Evolutionary conservation across 2,888 invertebrate genomes (phyloP).

Genomic region (Cataglyphis altisquamis): DNA sequence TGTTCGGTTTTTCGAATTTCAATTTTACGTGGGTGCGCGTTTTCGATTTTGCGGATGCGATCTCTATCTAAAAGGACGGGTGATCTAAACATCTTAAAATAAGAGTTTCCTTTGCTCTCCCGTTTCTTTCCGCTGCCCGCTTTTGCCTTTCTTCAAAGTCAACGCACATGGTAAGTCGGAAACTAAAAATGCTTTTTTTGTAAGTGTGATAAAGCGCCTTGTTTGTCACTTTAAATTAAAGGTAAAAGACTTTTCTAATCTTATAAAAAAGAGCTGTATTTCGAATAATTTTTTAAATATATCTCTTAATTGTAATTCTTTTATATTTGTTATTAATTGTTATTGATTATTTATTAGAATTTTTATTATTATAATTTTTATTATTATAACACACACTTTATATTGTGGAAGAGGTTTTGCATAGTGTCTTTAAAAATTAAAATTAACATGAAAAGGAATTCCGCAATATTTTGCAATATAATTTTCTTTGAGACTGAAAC

Average conservation of each 20-base stretch:
- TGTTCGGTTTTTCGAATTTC: background rate
- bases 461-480: conserved; percentile 2
- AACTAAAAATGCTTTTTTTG: background rate
- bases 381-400: background rate
- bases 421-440: background rate
- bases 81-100: background rate
- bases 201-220: background rate
- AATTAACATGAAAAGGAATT: background rate
- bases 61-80: background rate
- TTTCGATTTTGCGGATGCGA: background rate
- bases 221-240: background rate
- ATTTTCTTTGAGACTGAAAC: conserved; percentile 26
- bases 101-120: background rate
- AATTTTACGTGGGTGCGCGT: conserved; percentile 4
- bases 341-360: background rate
- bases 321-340: background rate
- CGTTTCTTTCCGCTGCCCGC: background rate
- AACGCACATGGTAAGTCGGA: conserved; percentile 10
- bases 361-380: background rate
- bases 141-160: background rate
- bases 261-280: background rate
- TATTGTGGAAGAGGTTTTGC: background rate
- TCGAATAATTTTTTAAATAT: background rate
- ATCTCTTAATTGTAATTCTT: background rate
- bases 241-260: background rate